Percentiles rank a stretch among this genome's conserved stretches.
Evolutionary conservation across 1,140 invertebrate species (phyloP).

Genomic region (Caenorhabditis brenneri): DNA sequence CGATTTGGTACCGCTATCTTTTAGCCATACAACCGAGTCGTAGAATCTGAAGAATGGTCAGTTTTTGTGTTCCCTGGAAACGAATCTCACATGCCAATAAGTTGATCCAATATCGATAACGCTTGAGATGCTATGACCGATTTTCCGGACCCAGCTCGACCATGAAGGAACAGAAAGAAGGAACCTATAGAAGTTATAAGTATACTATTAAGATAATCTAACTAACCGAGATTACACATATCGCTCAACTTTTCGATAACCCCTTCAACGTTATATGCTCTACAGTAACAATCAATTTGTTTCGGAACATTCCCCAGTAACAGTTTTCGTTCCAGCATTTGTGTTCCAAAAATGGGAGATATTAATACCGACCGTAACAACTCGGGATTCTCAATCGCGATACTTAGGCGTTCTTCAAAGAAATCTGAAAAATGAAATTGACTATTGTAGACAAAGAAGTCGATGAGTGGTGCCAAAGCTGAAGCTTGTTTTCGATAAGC

Average conservation of each 20-base stretch:
- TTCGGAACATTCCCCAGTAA: conserved; percentile 10
- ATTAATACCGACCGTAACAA: neutral
- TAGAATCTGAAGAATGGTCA: neutral
- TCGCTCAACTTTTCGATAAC: neutral
- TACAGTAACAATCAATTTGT: neutral
- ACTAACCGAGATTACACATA: neutral
- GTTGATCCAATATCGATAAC: neutral
- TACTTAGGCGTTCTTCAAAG: neutral
- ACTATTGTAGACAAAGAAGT: conserved; percentile 27
- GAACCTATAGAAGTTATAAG: conserved; percentile 2
- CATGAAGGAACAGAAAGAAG: conserved; percentile 16
- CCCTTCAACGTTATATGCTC: neutral
- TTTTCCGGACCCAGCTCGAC: conserved; percentile 6
- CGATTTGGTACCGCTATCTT: neutral
- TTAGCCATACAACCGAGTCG: conserved; percentile 7
- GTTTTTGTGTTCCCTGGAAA: neutral
- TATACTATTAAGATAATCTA: neutral
- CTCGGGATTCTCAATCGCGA: neutral
- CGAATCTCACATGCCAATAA: neutral
- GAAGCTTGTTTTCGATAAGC: conserved; percentile 7
- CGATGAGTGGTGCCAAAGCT: neutral
- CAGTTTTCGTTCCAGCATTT: conserved; percentile 15
- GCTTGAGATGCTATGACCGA: conserved; percentile 9
- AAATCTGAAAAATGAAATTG: neutral
- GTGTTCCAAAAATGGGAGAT: neutral